Evolutionary conservation across 92 coral and sea anemone species (phyloP).

Genomic region (Porites rus): DNA sequence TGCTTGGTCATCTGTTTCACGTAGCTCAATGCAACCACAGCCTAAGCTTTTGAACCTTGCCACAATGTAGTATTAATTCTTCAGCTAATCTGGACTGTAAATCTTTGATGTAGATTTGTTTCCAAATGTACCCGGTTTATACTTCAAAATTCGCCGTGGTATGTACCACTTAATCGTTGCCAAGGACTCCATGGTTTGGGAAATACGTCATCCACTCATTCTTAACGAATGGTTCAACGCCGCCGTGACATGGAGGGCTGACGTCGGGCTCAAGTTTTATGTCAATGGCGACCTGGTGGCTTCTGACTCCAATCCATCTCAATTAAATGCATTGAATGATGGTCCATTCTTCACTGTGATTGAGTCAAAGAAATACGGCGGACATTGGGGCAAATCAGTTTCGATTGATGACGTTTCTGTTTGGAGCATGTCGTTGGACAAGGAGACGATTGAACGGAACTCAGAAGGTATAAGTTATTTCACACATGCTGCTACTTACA

Average conservation of each 20-base stretch:
- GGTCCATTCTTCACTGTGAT: slow-evolving; percentile 14
- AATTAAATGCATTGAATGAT: background rate
- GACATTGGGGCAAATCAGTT: slow-evolving; percentile 22
- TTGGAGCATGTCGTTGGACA: slow-evolving; percentile 7
- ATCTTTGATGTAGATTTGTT: background rate
- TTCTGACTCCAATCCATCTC: background rate
- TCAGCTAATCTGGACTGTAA: too few relatives aligned
- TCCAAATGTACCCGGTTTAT: slow-evolving; percentile 19
- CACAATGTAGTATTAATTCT: too few relatives aligned
- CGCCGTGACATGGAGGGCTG: background rate
- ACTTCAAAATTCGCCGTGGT: slow-evolving; percentile 42
- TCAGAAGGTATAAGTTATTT: slow-evolving; percentile 15
- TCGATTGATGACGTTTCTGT: slow-evolving; percentile 22
- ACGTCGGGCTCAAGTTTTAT: slow-evolving; percentile 47
- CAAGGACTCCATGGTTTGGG: slow-evolving; percentile 46
- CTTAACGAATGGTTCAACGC: slow-evolving; percentile 52
- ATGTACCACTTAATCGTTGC: slow-evolving; percentile 45
- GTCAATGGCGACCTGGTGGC: slow-evolving; percentile 51
- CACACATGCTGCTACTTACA: background rate
- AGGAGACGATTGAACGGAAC: slow-evolving; percentile 6
- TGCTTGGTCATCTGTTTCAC: too few relatives aligned
- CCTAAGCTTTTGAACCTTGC: too few relatives aligned
- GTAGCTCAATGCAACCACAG: too few relatives aligned
- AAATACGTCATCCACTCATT: slow-evolving; percentile 55
- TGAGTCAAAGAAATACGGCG: slow-evolving; percentile 5